Evolutionary conservation across 2,113 vertebrate genomes (phyloP).

Genomic region (Xiphorhynchus elegans): DNA sequence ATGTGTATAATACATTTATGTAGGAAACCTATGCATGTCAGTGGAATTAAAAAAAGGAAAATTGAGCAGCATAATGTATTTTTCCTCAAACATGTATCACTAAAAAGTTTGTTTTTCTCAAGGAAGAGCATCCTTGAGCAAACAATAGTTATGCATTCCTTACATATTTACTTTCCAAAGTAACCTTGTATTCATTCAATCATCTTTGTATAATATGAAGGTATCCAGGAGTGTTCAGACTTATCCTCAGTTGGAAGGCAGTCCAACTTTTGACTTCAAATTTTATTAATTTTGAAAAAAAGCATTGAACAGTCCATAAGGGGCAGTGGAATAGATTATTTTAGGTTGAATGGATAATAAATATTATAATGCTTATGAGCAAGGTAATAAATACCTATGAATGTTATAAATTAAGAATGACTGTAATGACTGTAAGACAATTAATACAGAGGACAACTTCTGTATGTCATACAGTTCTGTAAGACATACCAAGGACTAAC

Average conservation of each 20-base stretch:
- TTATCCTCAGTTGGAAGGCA: not conserved
- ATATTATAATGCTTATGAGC: not conserved
- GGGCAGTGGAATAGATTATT: not conserved
- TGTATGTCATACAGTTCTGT: not conserved
- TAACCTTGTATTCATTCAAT: not conserved
- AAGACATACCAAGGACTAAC: fast-evolving
- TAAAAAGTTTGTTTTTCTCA: not conserved
- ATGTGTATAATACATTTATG: not conserved
- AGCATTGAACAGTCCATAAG: fast-evolving
- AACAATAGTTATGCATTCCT: not conserved
- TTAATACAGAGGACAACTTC: not conserved
- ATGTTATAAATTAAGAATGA: not conserved
- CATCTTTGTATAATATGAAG: not conserved
- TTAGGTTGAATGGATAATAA: not conserved
- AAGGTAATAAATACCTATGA: not conserved
- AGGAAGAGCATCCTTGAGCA: not conserved
- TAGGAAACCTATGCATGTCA: not conserved
- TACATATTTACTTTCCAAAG: not conserved
- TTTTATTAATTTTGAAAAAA: not conserved
- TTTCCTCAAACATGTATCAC: not conserved
- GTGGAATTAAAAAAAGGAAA: not conserved
- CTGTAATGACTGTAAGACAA: not conserved
- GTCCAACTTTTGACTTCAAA: not conserved
- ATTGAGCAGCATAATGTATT: not conserved
- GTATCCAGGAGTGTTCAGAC: not conserved